Evolutionary conservation across 2,797 vertebrate genomes (phyloP).

Genomic region (Neosalanx taihuensis): DNA sequence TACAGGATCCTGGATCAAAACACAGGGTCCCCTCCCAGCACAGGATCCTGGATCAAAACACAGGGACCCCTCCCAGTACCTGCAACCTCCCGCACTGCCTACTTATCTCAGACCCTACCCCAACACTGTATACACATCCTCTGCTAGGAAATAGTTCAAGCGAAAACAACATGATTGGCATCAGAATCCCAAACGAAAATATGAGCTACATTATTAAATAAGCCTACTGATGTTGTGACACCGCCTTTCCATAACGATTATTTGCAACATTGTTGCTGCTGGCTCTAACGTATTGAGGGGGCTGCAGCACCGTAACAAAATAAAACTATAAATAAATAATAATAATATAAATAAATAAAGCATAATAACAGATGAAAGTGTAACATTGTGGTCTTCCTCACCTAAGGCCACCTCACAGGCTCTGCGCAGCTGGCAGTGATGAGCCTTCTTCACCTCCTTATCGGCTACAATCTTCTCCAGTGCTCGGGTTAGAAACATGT

Average conservation of each 20-base stretch:
- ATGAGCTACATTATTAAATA: too few relatives aligned
- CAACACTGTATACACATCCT: not conserved
- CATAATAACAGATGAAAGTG: not conserved
- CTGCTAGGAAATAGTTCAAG: not conserved
- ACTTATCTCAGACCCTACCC: not conserved
- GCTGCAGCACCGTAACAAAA: not conserved
- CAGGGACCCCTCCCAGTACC: not conserved
- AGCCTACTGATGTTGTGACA: too few relatives aligned
- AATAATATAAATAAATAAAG: too few relatives aligned
- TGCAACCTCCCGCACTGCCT: not conserved
- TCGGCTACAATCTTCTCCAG: conserved; percentile 89
- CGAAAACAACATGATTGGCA: not conserved
- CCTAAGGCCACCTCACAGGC: conserved; percentile 86
- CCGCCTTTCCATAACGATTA: not conserved
- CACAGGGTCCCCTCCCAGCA: not conserved
- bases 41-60: conserved; percentile 2
- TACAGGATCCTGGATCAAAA: conserved; percentile 1
- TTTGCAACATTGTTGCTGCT: not conserved
- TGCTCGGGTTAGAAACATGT: conserved; percentile 88
- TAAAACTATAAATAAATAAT: not conserved
- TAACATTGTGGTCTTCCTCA: conserved; percentile 57
- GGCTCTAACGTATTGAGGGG: too few relatives aligned
- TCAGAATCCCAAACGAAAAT: too few relatives aligned
- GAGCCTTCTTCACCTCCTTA: conserved; percentile 90
- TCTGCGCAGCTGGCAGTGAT: conserved; percentile 87